Base-by-base conservation (phyloP, 64 coral and sea anemone species). In the Acropora yongei region DNA sequence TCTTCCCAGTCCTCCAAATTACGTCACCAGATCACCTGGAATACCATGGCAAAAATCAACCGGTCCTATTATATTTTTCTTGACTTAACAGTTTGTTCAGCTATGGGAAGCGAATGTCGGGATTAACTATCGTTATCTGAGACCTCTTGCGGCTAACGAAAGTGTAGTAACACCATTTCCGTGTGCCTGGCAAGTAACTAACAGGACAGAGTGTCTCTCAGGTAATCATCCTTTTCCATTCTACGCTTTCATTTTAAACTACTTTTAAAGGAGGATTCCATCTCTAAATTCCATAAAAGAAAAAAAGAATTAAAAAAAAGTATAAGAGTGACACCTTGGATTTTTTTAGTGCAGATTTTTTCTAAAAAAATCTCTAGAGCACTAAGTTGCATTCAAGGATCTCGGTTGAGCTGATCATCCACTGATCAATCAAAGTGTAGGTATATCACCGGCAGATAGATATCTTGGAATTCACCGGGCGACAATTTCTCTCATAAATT, bases 91-190 rank as follows among this genome's bases (percentile, higher is more conserved):
- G 82, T 85, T 48, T 72, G 82, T 67, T 1, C 82, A 85, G 6
- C 7, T 85, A n/a, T 46, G 16, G 10, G 20, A 78, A 8, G 2
- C 13, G 7, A 85, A 85, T 45, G 82, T 85, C 2, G 82, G 43
- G 30, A 68, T 85, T 30, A 17, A 85, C 12, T 85, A 71, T 71
- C 63, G 72, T 7, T 85, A 85, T 49, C 66, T 71, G 6, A 69
- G 82, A 45, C 63, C 60, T 71, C 65, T 72, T 30, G 17, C 8
- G 65, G 41, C 5, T 44, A 68, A 68, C 41, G 80, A 83, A 47
- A 18, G 30, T 30, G 51, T 5, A 55, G 51, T 55, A 55, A 10
- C 18, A 5, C 8, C 63, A 6, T 16, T n/a, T 39, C 43, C 82
- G 5, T 85, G 82, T 71, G 8, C 5, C 17, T 85, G 82, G 82